A percentile compares a stretch with the other conserved stretches of the same genome.
Evolutionary conservation across 2,797 vertebrate genomes (phyloP).

Genomic region (Molossus molossus): DNA sequence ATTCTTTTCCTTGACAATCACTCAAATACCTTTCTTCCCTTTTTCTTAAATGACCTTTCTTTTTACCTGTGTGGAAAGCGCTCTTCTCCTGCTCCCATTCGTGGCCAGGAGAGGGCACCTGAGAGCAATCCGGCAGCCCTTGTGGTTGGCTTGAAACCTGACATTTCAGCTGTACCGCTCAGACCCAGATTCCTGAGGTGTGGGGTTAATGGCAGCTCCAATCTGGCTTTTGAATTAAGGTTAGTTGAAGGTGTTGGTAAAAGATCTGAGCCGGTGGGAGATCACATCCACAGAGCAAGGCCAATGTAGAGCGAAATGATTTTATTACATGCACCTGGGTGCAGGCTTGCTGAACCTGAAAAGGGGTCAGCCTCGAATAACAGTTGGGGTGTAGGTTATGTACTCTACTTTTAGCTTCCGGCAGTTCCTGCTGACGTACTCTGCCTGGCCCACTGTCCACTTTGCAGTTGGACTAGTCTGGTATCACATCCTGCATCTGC

Average conservation of each 20-base stretch:
- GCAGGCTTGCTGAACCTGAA: too few species aligned
- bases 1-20: neutral
- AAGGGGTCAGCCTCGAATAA: too few species aligned
- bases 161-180: rapidly evolving
- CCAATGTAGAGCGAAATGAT: too few species aligned
- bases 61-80: neutral
- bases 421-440: too few species aligned
- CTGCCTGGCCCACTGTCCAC: too few species aligned
- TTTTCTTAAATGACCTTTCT: neutral
- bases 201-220: neutral
- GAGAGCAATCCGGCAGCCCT: neutral
- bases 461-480: too few species aligned
- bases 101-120: conserved; percentile 74
- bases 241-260: neutral
- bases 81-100: neutral
- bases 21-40: neutral
- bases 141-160: neutral
- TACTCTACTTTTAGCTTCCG: too few species aligned
- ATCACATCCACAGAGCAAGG: too few species aligned
- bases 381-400: too few species aligned
- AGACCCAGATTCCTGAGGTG: neutral
- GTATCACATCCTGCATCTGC: too few species aligned
- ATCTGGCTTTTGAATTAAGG: neutral
- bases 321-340: too few species aligned
- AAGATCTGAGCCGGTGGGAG: too few species aligned